Conservation (phyloP, 2,888 invertebrate genomes). For the Xestobium rufovillosum region DNA sequence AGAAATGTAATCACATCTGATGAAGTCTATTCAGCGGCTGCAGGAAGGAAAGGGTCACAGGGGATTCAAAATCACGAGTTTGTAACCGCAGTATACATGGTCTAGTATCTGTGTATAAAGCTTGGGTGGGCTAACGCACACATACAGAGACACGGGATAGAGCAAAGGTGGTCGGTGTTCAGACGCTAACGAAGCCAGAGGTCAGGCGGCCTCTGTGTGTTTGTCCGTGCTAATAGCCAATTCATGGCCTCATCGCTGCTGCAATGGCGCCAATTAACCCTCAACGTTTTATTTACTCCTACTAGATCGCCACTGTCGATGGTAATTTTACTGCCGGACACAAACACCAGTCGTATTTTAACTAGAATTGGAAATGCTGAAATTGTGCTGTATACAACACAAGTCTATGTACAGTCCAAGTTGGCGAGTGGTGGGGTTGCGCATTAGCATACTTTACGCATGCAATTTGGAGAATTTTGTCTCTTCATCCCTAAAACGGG, state of each 20-base stretch:
- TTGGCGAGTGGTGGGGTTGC: too few species aligned
- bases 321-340: conserved; percentile 16
- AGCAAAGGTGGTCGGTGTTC: conserved; percentile 25
- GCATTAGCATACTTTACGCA: too few species aligned
- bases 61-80: conserved; percentile 17
- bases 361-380: too few species aligned
- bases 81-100: conserved; percentile 15
- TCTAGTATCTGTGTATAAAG: conserved; percentile 22
- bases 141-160: neutral
- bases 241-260: conserved; percentile 40
- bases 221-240: conserved; percentile 48
- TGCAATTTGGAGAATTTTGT: too few species aligned
- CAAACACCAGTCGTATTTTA: too few species aligned
- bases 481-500: too few species aligned
- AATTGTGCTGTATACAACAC: too few species aligned
- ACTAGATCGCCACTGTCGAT: conserved; percentile 28
- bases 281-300: conserved; percentile 39
- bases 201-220: conserved; percentile 42
- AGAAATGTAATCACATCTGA: conserved; percentile 26
- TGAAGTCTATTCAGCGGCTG: conserved; percentile 26
- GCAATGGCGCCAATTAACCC: conserved; percentile 40
- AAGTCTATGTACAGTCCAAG: too few species aligned
- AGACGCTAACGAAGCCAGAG: conserved; percentile 38
- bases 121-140: conserved; percentile 4
- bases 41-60: conserved; percentile 20